phyloP scores from a whole-genome alignment of 30 jellyfish, hydroid and myxozoan species.

The Mastigias papua region DNA sequence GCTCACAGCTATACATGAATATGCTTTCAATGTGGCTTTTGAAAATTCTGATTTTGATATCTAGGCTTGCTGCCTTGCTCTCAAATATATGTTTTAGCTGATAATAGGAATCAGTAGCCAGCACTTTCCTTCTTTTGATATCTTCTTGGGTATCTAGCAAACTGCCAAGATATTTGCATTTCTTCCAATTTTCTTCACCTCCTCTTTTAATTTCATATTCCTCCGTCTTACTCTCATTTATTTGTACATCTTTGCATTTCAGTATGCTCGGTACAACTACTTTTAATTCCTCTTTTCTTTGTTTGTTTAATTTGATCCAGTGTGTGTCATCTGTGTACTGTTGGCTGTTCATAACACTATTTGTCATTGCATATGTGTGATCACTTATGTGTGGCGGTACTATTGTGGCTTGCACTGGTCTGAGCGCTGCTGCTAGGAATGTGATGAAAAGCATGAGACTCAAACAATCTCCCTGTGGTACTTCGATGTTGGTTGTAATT shows the following conservation, averaged over 20 bases:
- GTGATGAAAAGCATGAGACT: constrained; percentile 22
- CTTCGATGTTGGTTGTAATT: constrained; percentile 5
- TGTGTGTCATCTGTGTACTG: not conserved
- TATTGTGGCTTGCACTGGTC: not conserved
- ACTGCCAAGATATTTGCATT: no score
- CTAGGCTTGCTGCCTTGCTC: not conserved
- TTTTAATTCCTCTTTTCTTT: not conserved
- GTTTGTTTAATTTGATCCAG: not conserved
- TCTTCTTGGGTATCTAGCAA: not conserved
- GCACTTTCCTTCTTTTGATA: no score
- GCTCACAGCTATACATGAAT: no score
- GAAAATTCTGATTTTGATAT: not conserved
- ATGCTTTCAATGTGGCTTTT: not conserved
- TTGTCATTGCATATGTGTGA: not conserved
- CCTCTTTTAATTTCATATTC: no score
- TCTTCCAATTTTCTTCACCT: not conserved
- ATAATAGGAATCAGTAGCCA: not conserved
- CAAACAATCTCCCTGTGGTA: constrained; percentile 37
- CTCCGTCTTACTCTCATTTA: no score
- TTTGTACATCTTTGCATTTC: no score
- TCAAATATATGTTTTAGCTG: not conserved
- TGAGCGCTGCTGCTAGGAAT: constrained; percentile 26
- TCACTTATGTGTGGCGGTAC: not conserved
- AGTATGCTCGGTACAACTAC: no score
- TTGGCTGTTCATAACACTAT: not conserved